Evolutionary conservation across 2,113 vertebrate genomes (phyloP), one percentile per base, ranked within the genome.

Genomic region (Dendrocopos noguchii): DNA sequence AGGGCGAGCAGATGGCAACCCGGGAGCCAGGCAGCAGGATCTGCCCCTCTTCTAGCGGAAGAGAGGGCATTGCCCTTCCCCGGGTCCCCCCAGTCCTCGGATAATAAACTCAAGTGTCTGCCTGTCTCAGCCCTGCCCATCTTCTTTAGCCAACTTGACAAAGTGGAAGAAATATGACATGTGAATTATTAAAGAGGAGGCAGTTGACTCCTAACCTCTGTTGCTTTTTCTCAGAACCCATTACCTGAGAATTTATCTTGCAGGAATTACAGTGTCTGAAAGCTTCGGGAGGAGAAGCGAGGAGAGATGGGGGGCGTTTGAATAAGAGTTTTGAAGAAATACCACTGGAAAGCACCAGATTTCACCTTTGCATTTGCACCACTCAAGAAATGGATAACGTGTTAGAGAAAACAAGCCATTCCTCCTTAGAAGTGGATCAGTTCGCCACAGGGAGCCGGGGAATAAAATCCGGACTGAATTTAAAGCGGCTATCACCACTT

Each of bases 161-260:
- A 90, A 94, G 91, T 96, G 95, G 96, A 95, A 97, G 95, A 97
- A 97, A 98, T 96, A 97, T 95, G 97, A 97, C 97, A 97, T 47
- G 95, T 97, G 97, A 97, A 97, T 98, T 98, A 98, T 97, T 98
- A 97, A 98, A 97, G 97, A 97, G 96, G 88, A 95, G 94, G 92
- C 95, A 97, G 97, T 97, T 98, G 97, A 98, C 98, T 98, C 97
- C 94, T 97, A 93, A 97, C 97, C 96, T 91, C 96, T 92, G 82
- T 80, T 95, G 95, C 96, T 97, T 96, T 96, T 96, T 92, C 95
- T 95, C 93, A 96, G 96, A 94, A 95, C 89, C 97, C 95, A 97
- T 98, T 97, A 98, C 97, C 97, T 97, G 96, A 90, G 93, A 88
- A 96, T 98, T 97, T 97, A 97, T 97, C 96, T 95, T 93, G 91